Percentiles rank a stretch among this genome's conserved stretches.
Evolutionary conservation across 2,888 invertebrate genomes (phyloP).

Genomic region (Perizoma flavofasciatum): DNA sequence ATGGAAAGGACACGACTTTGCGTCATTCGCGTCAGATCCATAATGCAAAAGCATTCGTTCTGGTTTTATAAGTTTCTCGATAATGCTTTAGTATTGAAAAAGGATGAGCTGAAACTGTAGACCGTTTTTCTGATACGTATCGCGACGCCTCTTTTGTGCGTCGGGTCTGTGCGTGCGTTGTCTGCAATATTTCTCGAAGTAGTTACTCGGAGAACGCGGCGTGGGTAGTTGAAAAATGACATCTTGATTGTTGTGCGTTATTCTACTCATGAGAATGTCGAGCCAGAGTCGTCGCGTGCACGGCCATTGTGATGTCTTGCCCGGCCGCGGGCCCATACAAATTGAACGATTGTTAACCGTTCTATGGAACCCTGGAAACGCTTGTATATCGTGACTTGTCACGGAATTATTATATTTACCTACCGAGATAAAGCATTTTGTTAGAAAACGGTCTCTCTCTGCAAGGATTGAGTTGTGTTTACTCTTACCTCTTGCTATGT

Average conservation of each 20-base stretch:
- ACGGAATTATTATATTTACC: conserved; percentile 71
- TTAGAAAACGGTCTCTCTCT: conserved; percentile 47
- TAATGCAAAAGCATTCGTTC: conserved; percentile 48
- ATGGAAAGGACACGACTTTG: conserved; percentile 28
- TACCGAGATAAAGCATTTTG: conserved; percentile 63
- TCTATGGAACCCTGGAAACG: conserved; percentile 56
- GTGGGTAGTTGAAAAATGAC: conserved; percentile 84
- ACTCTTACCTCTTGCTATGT: conserved; percentile 19
- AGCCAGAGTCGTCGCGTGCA: conserved; percentile 71
- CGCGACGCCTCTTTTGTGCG: conserved; percentile 77
- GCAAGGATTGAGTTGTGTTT: conserved; percentile 24
- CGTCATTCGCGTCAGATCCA: conserved; percentile 43
- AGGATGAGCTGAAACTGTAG: conserved; percentile 61
- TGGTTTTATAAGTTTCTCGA: conserved; percentile 51
- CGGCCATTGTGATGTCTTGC: conserved; percentile 62
- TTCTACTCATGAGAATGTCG: conserved; percentile 81
- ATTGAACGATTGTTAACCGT: conserved; percentile 82
- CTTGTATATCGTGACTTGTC: conserved; percentile 75
- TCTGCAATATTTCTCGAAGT: conserved; percentile 78
- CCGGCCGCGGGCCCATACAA: conserved; percentile 70
- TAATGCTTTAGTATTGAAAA: conserved; percentile 63
- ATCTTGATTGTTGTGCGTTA: conserved; percentile 84
- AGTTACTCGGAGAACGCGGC: conserved; percentile 60
- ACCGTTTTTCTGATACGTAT: conserved; percentile 74
- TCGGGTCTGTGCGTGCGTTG: conserved; percentile 70